phyloP scores from a whole-genome alignment of 1,140 invertebrate genomes.

The Macrocentrus cingulum region DNA sequence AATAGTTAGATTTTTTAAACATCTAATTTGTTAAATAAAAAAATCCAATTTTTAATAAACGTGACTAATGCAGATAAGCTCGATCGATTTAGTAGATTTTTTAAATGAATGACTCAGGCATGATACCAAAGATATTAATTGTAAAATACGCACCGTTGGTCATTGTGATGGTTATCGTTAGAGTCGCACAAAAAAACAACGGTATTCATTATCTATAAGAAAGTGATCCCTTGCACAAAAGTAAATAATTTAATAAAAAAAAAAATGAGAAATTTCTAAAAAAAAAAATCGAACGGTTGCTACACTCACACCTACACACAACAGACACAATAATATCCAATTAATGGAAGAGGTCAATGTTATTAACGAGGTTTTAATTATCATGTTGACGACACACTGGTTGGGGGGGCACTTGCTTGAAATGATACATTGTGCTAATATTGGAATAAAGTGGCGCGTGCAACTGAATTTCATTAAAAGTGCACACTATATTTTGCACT shows the following conservation, averaged over 20 bases:
- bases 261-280: constrained; percentile 8
- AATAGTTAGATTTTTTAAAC: constrained; percentile 10
- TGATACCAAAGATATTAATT: constrained; percentile 56
- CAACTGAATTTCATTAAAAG: constrained; percentile 19
- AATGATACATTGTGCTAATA: constrained; percentile 25
- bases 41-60: neutral
- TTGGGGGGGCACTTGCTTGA: constrained; percentile 31
- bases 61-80: constrained; percentile 4
- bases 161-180: constrained; percentile 49
- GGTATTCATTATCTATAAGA: constrained; percentile 39
- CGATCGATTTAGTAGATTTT: constrained; percentile 31
- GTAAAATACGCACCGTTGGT: constrained; percentile 43
- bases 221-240: constrained; percentile 42
- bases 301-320: constrained; percentile 13
- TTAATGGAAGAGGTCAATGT: constrained; percentile 29
- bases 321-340: constrained; percentile 16
- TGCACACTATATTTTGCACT: constrained; percentile 4
- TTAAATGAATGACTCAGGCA: constrained; percentile 52
- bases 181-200: constrained; percentile 55
- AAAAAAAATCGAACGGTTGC: neutral
- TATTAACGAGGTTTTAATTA: constrained; percentile 38
- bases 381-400: constrained; percentile 37
- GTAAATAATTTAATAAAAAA: constrained; percentile 15
- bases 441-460: constrained; percentile 41
- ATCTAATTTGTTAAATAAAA: constrained; percentile 13